These are phyloP conservation scores for Condylura cristata DNA, from an alignment of 2,113 vertebrate genomes.

Conservation along the genomic window DNA sequence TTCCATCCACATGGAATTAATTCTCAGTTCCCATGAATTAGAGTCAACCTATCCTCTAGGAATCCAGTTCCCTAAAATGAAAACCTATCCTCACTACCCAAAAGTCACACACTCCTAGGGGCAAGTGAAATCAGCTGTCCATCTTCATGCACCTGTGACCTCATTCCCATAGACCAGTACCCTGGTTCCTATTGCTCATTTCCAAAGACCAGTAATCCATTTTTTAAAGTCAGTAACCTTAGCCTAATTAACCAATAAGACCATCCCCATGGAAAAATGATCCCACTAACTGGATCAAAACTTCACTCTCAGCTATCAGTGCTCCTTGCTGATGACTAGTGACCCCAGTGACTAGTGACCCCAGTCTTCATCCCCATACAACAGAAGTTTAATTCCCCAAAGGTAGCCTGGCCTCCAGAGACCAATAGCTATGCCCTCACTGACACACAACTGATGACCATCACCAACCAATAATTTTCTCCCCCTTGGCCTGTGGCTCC, in stretches of 20 bases:
- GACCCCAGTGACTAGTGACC: not conserved
- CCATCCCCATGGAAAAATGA: not conserved
- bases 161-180: slow-evolving; percentile 1
- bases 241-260: not conserved
- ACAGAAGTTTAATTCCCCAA: not conserved
- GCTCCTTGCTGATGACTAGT: not conserved
- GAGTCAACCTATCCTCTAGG: not conserved
- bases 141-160: not conserved
- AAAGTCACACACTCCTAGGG: not conserved
- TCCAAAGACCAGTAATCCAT: not conserved
- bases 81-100: not conserved
- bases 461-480: not conserved
- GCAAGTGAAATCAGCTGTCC: not conserved
- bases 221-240: slow-evolving; percentile 16
- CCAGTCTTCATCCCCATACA: not conserved
- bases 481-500: not conserved
- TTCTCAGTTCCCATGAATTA: not conserved
- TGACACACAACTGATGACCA: not conserved
- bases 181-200: slow-evolving; percentile 24
- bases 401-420: not conserved
- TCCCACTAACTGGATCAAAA: not conserved
- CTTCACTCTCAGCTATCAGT: not conserved
- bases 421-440: not conserved
- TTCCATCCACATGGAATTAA: not conserved
- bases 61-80: slow-evolving; percentile 18